Conservation (phyloP, 2,113 vertebrate genomes). For the Pseudonaja textilis region DNA sequence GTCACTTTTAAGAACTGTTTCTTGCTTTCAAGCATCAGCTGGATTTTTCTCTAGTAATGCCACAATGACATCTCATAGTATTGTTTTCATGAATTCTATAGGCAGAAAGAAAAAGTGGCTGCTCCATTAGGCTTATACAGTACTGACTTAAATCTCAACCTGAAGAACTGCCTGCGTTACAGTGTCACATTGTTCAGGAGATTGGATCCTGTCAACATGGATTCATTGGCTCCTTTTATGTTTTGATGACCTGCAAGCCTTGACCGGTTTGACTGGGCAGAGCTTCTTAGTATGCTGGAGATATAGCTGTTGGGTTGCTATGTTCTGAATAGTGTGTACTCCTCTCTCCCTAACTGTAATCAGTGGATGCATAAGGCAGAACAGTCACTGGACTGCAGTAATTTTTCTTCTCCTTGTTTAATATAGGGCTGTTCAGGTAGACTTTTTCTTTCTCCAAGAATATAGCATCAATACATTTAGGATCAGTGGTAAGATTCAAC, state of each 20-base stretch:
- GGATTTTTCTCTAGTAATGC: background rate
- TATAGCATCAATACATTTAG: no score
- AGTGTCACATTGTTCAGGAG: background rate
- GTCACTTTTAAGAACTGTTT: background rate
- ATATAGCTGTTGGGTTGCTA: background rate
- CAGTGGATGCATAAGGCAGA: background rate
- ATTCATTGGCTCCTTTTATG: background rate
- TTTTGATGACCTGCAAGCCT: background rate
- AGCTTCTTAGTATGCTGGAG: background rate
- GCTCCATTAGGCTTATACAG: background rate
- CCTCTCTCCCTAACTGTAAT: background rate
- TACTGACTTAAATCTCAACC: background rate
- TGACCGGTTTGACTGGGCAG: background rate
- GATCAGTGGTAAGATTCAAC: no score
- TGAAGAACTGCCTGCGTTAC: background rate
- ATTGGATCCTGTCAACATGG: background rate
- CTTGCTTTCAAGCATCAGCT: background rate
- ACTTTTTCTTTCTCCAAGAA: background rate
- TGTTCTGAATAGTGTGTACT: background rate
- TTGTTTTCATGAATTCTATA: background rate
- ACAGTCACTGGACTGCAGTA: background rate
- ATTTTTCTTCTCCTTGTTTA: background rate
- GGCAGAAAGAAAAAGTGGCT: background rate
- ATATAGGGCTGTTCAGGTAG: background rate
- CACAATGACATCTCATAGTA: background rate